Conservation (phyloP, 1,140 invertebrate genomes). For the Metaphire vulgaris region DNA sequence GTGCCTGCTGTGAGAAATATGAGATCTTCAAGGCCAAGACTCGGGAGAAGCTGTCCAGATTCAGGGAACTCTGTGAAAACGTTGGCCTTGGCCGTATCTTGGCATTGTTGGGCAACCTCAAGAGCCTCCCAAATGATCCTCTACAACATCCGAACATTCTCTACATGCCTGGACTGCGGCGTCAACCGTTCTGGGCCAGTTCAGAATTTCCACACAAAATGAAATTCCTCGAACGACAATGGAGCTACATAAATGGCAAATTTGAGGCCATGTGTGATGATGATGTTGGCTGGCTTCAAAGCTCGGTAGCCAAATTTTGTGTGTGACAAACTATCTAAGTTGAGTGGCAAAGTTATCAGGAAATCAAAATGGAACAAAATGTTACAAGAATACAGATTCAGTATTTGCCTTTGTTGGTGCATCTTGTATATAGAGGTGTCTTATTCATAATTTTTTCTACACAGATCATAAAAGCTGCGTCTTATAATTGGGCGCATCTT, state of each 20-base stretch:
- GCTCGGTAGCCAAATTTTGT: too few relatives aligned
- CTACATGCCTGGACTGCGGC: slow-evolving; percentile 3
- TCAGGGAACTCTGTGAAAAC: background rate
- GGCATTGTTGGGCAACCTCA: background rate
- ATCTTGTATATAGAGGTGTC: too few relatives aligned
- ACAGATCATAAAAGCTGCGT: too few relatives aligned
- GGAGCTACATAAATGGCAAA: background rate
- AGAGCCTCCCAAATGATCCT: background rate
- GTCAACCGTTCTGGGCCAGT: background rate
- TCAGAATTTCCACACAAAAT: background rate
- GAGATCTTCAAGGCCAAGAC: background rate
- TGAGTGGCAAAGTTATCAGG: too few relatives aligned
- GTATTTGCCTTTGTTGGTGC: too few relatives aligned
- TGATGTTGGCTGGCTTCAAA: slow-evolving; percentile 9
- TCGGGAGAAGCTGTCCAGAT: background rate
- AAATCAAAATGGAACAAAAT: too few relatives aligned
- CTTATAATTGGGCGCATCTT: too few relatives aligned
- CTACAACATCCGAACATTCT: slow-evolving; percentile 10
- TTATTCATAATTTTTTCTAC: too few relatives aligned
- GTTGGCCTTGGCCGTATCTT: background rate
- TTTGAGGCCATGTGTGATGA: background rate
- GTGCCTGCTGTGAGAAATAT: slow-evolving; percentile 5
- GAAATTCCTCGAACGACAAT: slow-evolving; percentile 4
- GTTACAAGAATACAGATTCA: too few relatives aligned
- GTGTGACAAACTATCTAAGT: too few relatives aligned